These are phyloP conservation scores for Sebastes minor DNA, from an alignment of 2,797 vertebrate genomes.

Conservation along the genomic window DNA sequence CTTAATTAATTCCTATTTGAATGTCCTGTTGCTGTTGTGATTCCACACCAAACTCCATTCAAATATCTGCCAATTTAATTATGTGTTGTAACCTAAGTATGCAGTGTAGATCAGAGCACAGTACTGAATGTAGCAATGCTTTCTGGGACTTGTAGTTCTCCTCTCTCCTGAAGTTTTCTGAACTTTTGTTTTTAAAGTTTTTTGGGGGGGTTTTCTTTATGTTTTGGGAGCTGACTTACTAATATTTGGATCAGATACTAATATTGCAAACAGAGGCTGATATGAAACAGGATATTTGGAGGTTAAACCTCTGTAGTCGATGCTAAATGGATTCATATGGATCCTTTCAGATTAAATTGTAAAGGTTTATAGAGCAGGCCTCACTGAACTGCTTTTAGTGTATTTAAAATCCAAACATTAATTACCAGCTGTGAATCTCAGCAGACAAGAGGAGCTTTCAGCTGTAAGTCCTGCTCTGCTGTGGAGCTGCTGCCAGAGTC, in stretches of 20 bases:
- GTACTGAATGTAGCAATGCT: not conserved
- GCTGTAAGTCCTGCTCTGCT: conserved; percentile 34
- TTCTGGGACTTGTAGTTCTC: not conserved
- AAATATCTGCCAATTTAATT: not conserved
- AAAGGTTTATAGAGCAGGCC: not conserved
- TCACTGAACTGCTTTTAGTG: conserved; percentile 36
- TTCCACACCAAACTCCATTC: not conserved
- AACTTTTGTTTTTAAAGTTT: not conserved
- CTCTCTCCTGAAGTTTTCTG: not conserved
- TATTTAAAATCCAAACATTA: conserved; percentile 58
- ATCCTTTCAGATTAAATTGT: conserved; percentile 32
- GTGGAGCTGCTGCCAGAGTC: conserved; percentile 22
- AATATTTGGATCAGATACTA: not conserved
- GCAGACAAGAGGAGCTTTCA: conserved; percentile 53
- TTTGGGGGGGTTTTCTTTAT: not conserved
- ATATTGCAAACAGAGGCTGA: not conserved
- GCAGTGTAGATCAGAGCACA: not conserved
- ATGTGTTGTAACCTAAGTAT: no score
- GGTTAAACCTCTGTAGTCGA: not conserved
- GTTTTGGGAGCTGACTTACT: no score
- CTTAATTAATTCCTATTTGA: not conserved
- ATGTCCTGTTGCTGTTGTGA: not conserved
- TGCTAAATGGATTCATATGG: conserved; percentile 19
- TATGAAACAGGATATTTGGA: conserved; percentile 3
- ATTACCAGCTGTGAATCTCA: conserved; percentile 51